A percentile compares a stretch with the other conserved stretches of the same genome.
These are phyloP conservation scores for Magallana nippona DNA, from an alignment of 2,888 invertebrate genomes.

Conservation along the genomic window DNA sequence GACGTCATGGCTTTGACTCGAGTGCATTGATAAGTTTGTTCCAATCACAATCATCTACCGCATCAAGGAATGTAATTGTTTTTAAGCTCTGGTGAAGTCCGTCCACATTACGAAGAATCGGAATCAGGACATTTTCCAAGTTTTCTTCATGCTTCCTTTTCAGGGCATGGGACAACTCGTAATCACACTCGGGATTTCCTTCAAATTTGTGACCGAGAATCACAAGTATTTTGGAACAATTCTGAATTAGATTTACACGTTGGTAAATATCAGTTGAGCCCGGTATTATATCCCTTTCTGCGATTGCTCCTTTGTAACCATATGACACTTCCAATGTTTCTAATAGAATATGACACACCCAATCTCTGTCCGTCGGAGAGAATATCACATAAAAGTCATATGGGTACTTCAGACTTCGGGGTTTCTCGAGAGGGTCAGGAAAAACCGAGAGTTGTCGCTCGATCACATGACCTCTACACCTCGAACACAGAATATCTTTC, in stretches of 20 bases:
- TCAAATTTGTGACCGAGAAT: constrained; percentile 32
- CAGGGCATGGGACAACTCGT: constrained; percentile 29
- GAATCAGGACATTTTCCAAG: constrained; percentile 40
- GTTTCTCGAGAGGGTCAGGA: constrained; percentile 3
- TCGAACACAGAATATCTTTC: not conserved
- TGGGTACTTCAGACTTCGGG: constrained; percentile 35
- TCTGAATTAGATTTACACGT: not conserved
- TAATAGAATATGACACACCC: constrained; percentile 44
- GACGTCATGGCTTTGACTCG: constrained; percentile 44
- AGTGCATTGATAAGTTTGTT: constrained; percentile 43
- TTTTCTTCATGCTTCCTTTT: not conserved
- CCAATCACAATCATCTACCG: constrained; percentile 41
- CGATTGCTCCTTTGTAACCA: constrained; percentile 45
- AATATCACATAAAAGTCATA: constrained; percentile 48
- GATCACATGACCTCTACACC: not conserved
- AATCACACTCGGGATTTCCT: constrained; percentile 14
- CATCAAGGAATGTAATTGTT: constrained; percentile 40
- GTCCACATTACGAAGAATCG: constrained; percentile 21
- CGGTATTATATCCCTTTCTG: constrained; percentile 37
- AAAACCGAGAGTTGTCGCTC: constrained; percentile 34
- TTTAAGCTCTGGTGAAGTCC: constrained; percentile 21
- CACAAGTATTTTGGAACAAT: constrained; percentile 40
- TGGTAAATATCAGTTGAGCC: not conserved
- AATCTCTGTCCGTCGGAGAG: constrained; percentile 37
- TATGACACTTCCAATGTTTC: constrained; percentile 40